A percentile compares a stretch with the other conserved stretches of the same genome.
Conservation (phyloP, 2,113 vertebrate species). For the Labeo rohita region DNA sequence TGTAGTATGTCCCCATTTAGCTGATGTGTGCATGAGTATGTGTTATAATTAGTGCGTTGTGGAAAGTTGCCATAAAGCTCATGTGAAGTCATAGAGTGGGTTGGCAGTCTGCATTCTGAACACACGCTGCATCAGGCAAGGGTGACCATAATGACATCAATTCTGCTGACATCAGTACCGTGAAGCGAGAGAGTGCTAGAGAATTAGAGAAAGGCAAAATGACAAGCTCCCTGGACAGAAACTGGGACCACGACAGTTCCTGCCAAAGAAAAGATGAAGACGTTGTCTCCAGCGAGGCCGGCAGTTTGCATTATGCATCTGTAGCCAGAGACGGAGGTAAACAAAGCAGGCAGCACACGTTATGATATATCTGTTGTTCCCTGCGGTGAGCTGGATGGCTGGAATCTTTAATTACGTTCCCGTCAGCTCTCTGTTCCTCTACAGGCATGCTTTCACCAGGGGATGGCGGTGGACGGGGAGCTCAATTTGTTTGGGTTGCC, state of each 20-base stretch:
- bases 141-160: slow-evolving; percentile 23
- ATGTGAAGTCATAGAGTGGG: not conserved
- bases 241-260: slow-evolving; percentile 8
- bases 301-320: slow-evolving; percentile 40
- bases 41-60: not conserved
- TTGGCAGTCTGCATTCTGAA: not conserved
- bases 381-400: not conserved
- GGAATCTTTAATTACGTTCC: slow-evolving; percentile 38
- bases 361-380: slow-evolving; percentile 32
- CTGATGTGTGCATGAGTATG: not conserved
- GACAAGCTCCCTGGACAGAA: slow-evolving; percentile 11
- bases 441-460: not conserved
- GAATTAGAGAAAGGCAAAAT: slow-evolving; percentile 19
- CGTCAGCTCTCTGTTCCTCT: slow-evolving; percentile 28
- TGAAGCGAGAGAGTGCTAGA: not conserved
- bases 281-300: not conserved
- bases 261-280: slow-evolving; percentile 16
- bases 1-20: not conserved
- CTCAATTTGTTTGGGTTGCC: slow-evolving; percentile 31
- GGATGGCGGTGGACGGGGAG: not conserved
- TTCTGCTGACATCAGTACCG: slow-evolving; percentile 36
- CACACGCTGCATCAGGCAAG: not conserved
- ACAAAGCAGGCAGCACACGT: not conserved
- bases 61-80: not conserved
- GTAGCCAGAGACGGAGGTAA: slow-evolving; percentile 19